Percentiles rank a stretch among this genome's conserved stretches.
These are phyloP conservation scores for Coregonus clupeaformis DNA, from an alignment of 2,113 vertebrate genomes.

Conservation along the genomic window DNA sequence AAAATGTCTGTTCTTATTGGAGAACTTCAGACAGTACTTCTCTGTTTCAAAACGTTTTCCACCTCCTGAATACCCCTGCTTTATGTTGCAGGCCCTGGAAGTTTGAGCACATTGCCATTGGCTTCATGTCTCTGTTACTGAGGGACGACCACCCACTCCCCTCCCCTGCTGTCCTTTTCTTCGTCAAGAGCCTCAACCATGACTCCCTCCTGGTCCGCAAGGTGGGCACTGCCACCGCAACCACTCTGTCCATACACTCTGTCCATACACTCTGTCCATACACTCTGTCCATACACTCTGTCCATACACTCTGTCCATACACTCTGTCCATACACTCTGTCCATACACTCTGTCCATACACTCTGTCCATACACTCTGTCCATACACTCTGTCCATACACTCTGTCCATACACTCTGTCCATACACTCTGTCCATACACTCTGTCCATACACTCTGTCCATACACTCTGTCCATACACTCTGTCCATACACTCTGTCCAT, in stretches of 20 bases:
- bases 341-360: neutral
- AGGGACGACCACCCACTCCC: constrained; percentile 90
- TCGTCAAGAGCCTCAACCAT: constrained; percentile 94
- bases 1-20: no score
- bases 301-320: neutral
- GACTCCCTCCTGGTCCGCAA: constrained; percentile 94
- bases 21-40: no score
- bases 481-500: no score
- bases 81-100: constrained; percentile 89
- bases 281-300: neutral
- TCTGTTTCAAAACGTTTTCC: neutral
- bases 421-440: neutral
- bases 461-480: neutral
- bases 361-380: neutral
- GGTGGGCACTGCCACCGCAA: constrained; percentile 62
- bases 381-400: neutral
- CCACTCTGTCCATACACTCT: neutral
- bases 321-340: neutral
- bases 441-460: neutral
- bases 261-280: neutral
- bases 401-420: neutral
- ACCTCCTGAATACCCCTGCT: neutral
- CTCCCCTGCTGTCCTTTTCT: constrained; percentile 83
- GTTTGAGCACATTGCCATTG: constrained; percentile 94
- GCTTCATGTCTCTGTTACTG: constrained; percentile 89